Base-by-base conservation (phyloP, 1,140 invertebrate species). In the Hyphantria cunea region DNA sequence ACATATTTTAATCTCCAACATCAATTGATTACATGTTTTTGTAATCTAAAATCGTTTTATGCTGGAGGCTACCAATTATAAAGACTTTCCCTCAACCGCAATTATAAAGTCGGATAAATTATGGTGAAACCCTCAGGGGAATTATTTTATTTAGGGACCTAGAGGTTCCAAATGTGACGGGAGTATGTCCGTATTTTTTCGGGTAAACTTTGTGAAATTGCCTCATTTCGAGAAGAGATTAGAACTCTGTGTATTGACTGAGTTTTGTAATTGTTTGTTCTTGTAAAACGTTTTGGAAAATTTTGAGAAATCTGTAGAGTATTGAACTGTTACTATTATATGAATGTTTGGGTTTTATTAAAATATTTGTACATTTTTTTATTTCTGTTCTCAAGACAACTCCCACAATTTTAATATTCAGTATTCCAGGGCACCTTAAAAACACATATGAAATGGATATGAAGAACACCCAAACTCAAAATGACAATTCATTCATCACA, bases 71-170 rank as follows among this genome's bases (percentile, higher is more conserved):
- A 47, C 31, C 54, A 56, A 48, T 56, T 56, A 56, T 31, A 48
- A 6, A 13, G 31, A 48, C 45, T 44, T 47, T 34, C 33, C 33
- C 44, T 12, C 42, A 34, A n/a, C 32, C 54, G 10, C 54, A 56
- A 56, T 56, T 56, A 56, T 56, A 44, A 56, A 56, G 42, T 48
- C 44, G 31, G 54, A 37, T 56, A 32, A 56, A 56, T 47, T 56
- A 56, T 56, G 54, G 52, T n/a, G 15, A 37, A 10, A 12, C 32
- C 44, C 54, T 25, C 41, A 1, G 31, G 44, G 44, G 41, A 44
- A 56, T 47, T 37, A 48, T 45, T 56, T 47, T 37, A 37, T 45
- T 56, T 55, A 47, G 15, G 53, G 34, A 42, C 33, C 32, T 13
- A 10, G 53, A 44, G 42, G 52, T 12, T 47, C 12, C 9, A 44